Evolutionary conservation across 2,888 invertebrate species (phyloP), one percentile per base, ranked within the genome.

Genomic region (Drosophila incognita): DNA sequence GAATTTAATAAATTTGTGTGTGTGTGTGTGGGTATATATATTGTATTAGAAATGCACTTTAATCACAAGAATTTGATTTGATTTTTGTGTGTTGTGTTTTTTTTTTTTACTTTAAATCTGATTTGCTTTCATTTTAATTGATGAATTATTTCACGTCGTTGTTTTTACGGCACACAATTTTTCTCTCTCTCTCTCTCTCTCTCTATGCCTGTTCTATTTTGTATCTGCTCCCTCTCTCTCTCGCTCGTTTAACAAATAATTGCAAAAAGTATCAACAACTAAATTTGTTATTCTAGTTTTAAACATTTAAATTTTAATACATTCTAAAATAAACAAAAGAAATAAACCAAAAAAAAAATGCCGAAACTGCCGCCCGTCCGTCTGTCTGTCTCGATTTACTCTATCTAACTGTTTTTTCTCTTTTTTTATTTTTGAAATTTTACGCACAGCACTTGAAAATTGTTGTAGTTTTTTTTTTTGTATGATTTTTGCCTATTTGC

Each of bases 231-330:
- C 29, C 21, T 56, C 10, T 51, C 10, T 51, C 40, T 27, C 46
- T 46, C 69, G 69, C 71, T 81, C 74, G 85, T 77, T 87, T 73
- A 87, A 87, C 87, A 90, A 90, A 84, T 88, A 87, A 87, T 89
- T 90, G 84, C 79, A 86, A 89, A 79, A 87, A 90, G 85, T 89
- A 89, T 87, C 90, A 87, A 87, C 87, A 87, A 90, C 87, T 87
- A 87, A 90, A 87, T 90, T 90, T 90, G 90, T 87, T 87, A 87
- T 87, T 90, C 87, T 87, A 87, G 84, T 90, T 87, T 90, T 87
- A 83, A 87, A 87, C 85, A 78, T 90, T 87, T 89, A 79, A 72
- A 83, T 77, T 81, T 86, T 72, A 90, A 86, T 86, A 86, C 90
- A 86, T 86, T 69, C 88, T 90, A 88, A 83, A 87, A 33, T 11